A percentile compares a stretch with the other conserved stretches of the same genome.
phyloP scores from a whole-genome alignment of 2,888 invertebrate species.

The Rhopalosiphum nymphaeae region DNA sequence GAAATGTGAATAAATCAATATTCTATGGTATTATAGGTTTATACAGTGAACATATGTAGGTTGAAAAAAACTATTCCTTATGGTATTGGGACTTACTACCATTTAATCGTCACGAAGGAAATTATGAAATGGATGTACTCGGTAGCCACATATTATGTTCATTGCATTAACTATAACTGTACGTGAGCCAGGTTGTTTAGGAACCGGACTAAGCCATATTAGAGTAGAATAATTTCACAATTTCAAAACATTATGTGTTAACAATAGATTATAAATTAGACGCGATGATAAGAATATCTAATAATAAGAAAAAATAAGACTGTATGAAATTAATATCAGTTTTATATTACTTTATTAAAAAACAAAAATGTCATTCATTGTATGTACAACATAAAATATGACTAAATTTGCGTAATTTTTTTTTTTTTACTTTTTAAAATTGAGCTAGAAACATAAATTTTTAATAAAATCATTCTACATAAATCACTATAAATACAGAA shows the following conservation, averaged over 20 bases:
- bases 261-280: background rate
- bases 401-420: conserved; percentile 51
- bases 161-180: background rate
- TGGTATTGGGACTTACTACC: background rate
- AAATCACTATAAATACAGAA: conserved; percentile 13
- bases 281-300: background rate
- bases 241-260: background rate
- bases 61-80: background rate
- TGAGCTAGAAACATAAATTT: conserved; percentile 54
- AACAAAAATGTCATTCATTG: conserved; percentile 2
- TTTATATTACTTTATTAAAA: conserved; percentile 54
- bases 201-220: background rate
- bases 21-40: background rate
- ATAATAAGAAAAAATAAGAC: background rate
- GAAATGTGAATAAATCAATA: background rate
- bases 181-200: background rate
- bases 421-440: background rate
- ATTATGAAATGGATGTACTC: background rate
- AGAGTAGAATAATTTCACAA: background rate
- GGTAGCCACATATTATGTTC: background rate
- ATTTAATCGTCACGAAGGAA: background rate
- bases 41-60: background rate
- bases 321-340: background rate
- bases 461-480: conserved; percentile 42
- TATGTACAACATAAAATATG: conserved; percentile 44